These are phyloP conservation scores for Cynodonichthys magdalenae DNA, from an alignment of 2,797 vertebrate genomes.

Conservation along the genomic window DNA sequence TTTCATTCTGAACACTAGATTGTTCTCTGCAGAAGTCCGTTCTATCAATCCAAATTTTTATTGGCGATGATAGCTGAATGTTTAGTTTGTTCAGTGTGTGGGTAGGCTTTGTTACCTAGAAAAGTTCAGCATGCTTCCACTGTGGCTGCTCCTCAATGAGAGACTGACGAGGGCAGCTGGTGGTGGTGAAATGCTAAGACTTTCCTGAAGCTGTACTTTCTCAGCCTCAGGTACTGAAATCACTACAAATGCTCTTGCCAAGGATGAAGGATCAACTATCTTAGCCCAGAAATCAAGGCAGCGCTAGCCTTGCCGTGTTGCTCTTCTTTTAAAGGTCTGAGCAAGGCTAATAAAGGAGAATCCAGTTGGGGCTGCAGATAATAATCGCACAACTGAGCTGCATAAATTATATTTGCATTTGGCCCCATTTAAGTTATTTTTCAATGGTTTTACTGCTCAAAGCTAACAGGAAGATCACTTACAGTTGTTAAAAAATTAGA, in stretches of 20 bases:
- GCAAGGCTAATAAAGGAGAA: slow-evolving; percentile 76
- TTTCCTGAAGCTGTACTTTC: slow-evolving; percentile 76
- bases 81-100: slow-evolving; percentile 47
- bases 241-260: slow-evolving; percentile 49
- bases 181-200: slow-evolving; percentile 72
- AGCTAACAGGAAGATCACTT: slow-evolving; percentile 67
- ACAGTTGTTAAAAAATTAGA: slow-evolving; percentile 67
- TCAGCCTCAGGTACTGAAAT: slow-evolving; percentile 71
- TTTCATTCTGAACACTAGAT: neutral
- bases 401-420: slow-evolving; percentile 84
- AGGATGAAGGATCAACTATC: slow-evolving; percentile 64
- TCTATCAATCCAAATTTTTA: slow-evolving; percentile 30
- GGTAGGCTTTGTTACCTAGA: slow-evolving; percentile 59
- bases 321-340: slow-evolving; percentile 74
- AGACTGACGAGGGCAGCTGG: slow-evolving; percentile 57
- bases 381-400: slow-evolving; percentile 73
- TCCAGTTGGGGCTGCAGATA: slow-evolving; percentile 66
- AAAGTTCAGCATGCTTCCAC: slow-evolving; percentile 54
- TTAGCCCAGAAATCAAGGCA: slow-evolving; percentile 53
- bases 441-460: slow-evolving; percentile 72
- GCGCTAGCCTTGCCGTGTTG: slow-evolving; percentile 39
- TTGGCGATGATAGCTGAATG: slow-evolving; percentile 46
- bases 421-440: slow-evolving; percentile 80
- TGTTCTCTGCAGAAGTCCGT: slow-evolving; percentile 27
- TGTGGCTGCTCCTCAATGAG: slow-evolving; percentile 62